Conservation (phyloP, 2,888 invertebrate species). For the Vesta saturnalis region DNA sequence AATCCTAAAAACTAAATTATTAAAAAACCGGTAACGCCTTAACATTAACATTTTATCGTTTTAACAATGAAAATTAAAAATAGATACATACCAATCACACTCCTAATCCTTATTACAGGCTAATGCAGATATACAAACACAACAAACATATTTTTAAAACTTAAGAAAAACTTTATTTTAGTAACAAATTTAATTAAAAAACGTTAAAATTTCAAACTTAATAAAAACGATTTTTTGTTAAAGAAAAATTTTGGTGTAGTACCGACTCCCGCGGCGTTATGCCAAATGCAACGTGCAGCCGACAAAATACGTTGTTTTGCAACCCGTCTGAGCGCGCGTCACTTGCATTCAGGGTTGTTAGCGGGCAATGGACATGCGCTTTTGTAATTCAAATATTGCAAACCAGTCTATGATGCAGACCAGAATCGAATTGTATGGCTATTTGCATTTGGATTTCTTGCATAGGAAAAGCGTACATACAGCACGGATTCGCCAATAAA, state of each 20-base stretch:
- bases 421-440: not conserved
- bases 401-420: slow-evolving; percentile 50
- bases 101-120: slow-evolving; percentile 39
- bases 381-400: slow-evolving; percentile 48
- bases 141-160: slow-evolving; percentile 59
- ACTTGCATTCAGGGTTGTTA: slow-evolving; percentile 58
- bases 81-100: slow-evolving; percentile 53
- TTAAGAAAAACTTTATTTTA: slow-evolving; percentile 42
- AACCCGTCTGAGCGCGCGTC: slow-evolving; percentile 56
- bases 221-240: slow-evolving; percentile 41
- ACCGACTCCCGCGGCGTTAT: slow-evolving; percentile 60
- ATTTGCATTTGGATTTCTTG: too few species aligned
- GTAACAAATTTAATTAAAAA: too few species aligned
- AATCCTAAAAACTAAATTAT: not conserved
- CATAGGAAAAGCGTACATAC: not conserved
- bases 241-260: slow-evolving; percentile 57
- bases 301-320: slow-evolving; percentile 61
- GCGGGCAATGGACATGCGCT: slow-evolving; percentile 54
- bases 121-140: slow-evolving; percentile 60
- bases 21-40: not conserved
- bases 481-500: not conserved
- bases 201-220: slow-evolving; percentile 35
- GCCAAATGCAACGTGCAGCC: slow-evolving; percentile 59
- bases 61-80: slow-evolving; percentile 38
- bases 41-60: not conserved